Percentiles rank a stretch among this genome's conserved stretches.
These are phyloP conservation scores for Chionomys nivalis DNA, from an alignment of 2,113 vertebrate genomes.

Conservation along the genomic window DNA sequence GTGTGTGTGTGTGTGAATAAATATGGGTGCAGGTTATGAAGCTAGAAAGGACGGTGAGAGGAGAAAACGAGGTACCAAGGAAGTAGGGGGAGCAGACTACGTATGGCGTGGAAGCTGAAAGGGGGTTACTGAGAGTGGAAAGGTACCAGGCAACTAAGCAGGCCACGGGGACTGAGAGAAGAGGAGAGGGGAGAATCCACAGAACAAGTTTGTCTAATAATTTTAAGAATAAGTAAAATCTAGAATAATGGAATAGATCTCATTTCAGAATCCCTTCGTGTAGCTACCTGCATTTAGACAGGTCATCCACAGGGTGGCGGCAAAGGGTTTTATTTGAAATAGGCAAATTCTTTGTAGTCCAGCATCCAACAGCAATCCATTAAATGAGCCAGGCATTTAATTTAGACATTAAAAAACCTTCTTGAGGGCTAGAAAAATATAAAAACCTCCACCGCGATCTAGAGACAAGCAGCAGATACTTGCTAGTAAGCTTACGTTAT, in stretches of 20 bases:
- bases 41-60: too few relatives aligned
- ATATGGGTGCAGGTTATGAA: neutral
- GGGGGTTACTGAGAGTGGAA: neutral
- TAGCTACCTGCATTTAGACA: neutral
- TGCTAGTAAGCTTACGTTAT: neutral
- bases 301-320: conserved; percentile 65
- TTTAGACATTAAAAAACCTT: neutral
- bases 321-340: conserved; percentile 50
- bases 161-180: neutral
- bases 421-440: neutral
- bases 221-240: neutral
- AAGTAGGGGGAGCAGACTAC: too few relatives aligned
- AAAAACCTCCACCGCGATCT: neutral
- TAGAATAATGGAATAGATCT: neutral
- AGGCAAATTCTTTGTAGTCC: neutral
- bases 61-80: too few relatives aligned
- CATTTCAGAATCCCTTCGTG: conserved; percentile 1
- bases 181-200: too few relatives aligned
- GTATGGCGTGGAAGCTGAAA: neutral
- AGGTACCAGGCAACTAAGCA: too few relatives aligned
- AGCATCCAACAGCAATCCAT: neutral
- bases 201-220: neutral
- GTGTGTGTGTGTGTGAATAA: fast-evolving
- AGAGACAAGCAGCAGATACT: neutral
- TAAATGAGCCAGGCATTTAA: neutral